Evolutionary conservation across 2,113 vertebrate species (phyloP), one percentile per base, ranked within the genome.

Genomic region (Bufo gargarizans): DNA sequence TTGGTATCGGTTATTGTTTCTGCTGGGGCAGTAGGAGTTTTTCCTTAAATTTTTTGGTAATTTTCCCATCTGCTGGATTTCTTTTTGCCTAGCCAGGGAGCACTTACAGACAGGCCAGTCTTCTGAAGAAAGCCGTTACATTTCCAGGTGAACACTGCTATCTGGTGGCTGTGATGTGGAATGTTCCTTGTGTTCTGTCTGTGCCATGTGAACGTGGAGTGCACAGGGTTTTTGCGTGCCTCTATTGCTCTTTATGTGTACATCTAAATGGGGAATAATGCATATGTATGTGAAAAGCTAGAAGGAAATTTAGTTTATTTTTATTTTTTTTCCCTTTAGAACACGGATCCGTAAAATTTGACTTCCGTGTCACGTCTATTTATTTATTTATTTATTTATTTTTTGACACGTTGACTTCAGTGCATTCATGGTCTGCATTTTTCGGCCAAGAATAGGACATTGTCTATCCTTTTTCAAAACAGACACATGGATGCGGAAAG

Each of bases 51-150:
- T 55, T 65, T 58, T 83, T 84, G 63, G 82, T 63, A 84, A 43
- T 69, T 71, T 86, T 86, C 59, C 72, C 59, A 86, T 86, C 74
- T 65, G 71, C 55, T 6, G 17, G 84, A 47, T 61, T 69, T 61
- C 47, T 59, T n/a, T 43, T 22, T 61, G 45, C 10, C n/a, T 50
- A 58, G 53, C 10, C 16, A 72, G 17, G 33, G 71, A 71, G 13
- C 58, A 69, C 58, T 47, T 55, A 56, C 45, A 77, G 63, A n/a
- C 50, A 22, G 8, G 1, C 8, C 5, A 16, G 6, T 61, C 6
- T 56, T 14, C 43, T 77, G 10, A 22, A 53, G 14, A 53, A 17
- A 50, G 22, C 33, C 53, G 12, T 53, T 63, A 16, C 49, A 78
- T 79, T 69, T 22, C 53, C 58, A 50, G 56, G 74, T 86, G 20